Conservation (phyloP, 2,113 vertebrate genomes). For the Actinemys pallida region DNA sequence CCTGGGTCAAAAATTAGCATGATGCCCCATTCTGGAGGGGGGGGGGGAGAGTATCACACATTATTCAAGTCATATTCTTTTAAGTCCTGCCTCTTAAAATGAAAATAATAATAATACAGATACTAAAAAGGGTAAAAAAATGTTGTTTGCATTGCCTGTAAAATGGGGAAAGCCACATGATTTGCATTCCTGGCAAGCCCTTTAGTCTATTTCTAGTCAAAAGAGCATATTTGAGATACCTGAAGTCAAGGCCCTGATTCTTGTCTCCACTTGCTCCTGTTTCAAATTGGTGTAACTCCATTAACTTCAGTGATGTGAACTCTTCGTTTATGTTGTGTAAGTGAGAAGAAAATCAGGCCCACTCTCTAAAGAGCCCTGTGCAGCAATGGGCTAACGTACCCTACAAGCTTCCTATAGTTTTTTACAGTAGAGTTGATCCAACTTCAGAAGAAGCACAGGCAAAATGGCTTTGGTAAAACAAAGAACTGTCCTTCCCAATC, state of each 20-base stretch:
- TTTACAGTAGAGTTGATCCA: neutral
- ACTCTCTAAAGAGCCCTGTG: neutral
- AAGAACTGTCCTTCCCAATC: neutral
- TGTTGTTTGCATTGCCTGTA: conserved; percentile 38
- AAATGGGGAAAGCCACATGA: neutral
- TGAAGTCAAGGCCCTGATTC: neutral
- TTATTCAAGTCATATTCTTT: conserved; percentile 64
- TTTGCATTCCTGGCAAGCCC: neutral
- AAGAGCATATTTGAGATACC: neutral
- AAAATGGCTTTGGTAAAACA: neutral
- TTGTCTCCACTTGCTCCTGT: neutral
- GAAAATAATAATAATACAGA: neutral
- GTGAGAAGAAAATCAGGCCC: neutral
- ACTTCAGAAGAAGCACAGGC: neutral
- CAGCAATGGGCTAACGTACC: neutral
- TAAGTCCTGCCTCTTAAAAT: conserved; percentile 52
- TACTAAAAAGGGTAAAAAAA: conserved; percentile 35
- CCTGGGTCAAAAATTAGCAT: conserved; percentile 34
- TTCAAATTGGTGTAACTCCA: neutral
- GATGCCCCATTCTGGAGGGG: conserved; percentile 44
- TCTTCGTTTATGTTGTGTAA: neutral
- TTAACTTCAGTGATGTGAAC: neutral
- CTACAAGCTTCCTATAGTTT: neutral
- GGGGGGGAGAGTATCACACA: conserved; percentile 37
- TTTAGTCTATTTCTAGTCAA: conserved; percentile 25